Conservation (phyloP, 1,140 invertebrate species). For the Brachionus paranguensis region DNA sequence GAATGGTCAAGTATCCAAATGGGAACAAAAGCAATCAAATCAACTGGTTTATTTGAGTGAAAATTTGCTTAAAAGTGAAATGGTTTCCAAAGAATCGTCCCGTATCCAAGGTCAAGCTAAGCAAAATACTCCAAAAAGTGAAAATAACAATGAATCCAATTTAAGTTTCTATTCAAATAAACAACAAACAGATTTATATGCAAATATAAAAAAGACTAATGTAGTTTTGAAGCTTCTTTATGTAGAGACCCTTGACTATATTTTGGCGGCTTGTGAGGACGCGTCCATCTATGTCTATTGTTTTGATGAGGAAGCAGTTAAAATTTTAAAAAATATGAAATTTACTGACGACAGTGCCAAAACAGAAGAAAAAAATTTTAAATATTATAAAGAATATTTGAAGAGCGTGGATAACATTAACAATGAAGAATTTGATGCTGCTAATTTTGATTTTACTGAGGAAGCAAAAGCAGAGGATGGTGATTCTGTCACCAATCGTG, state of each 20-base stretch:
- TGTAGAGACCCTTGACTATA: slow-evolving; percentile 52
- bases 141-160: slow-evolving; percentile 9
- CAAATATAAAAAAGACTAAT: slow-evolving; percentile 20
- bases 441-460: neutral
- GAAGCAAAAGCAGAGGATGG: slow-evolving; percentile 44
- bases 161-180: slow-evolving; percentile 1
- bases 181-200: neutral
- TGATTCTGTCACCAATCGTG: slow-evolving; percentile 54
- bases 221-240: slow-evolving; percentile 49
- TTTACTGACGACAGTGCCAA: neutral
- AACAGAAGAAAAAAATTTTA: slow-evolving; percentile 17
- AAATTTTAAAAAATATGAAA: slow-evolving; percentile 35
- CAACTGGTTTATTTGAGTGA: slow-evolving; percentile 50
- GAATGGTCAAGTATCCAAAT: slow-evolving; percentile 52
- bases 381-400: slow-evolving; percentile 16
- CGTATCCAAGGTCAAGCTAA: slow-evolving; percentile 10
- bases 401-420: neutral
- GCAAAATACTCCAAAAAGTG: neutral
- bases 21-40: slow-evolving; percentile 55
- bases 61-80: slow-evolving; percentile 30
- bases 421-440: neutral
- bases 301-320: slow-evolving; percentile 46
- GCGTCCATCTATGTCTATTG: slow-evolving; percentile 55
- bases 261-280: slow-evolving; percentile 54
- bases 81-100: neutral